These are phyloP conservation scores for Gymnorhina tibicen DNA, from an alignment of 2,113 vertebrate genomes.

Conservation along the genomic window DNA sequence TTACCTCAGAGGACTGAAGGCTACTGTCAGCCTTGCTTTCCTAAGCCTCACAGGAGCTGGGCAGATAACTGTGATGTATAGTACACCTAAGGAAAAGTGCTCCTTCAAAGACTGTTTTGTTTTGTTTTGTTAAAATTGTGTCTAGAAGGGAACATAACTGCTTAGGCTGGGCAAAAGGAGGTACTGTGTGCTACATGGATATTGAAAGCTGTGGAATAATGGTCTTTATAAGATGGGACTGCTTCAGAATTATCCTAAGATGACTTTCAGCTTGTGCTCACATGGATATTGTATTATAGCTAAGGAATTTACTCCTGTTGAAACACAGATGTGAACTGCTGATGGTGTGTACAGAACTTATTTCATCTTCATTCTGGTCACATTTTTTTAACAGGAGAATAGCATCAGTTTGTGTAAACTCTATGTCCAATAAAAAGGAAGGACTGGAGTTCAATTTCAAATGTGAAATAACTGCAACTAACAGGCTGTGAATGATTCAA, in stretches of 20 bases:
- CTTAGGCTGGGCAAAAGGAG: neutral
- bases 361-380: neutral
- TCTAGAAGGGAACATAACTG: neutral
- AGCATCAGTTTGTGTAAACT: neutral
- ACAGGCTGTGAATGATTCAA: slow-evolving; percentile 9
- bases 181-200: neutral
- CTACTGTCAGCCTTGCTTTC: neutral
- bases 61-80: neutral
- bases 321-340: neutral
- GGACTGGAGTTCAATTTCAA: slow-evolving; percentile 8
- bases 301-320: neutral
- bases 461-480: slow-evolving; percentile 3
- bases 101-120: neutral
- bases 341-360: neutral
- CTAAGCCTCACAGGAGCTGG: neutral
- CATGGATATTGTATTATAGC: neutral
- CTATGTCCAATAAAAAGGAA: neutral
- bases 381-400: neutral
- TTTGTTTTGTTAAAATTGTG: neutral
- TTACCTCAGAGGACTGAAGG: neutral
- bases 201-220: neutral
- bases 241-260: neutral
- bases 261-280: neutral
- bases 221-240: neutral
- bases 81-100: neutral